Base-by-base conservation (phyloP, 2,113 vertebrate species). In the Phalacrocorax aristotelis region DNA sequence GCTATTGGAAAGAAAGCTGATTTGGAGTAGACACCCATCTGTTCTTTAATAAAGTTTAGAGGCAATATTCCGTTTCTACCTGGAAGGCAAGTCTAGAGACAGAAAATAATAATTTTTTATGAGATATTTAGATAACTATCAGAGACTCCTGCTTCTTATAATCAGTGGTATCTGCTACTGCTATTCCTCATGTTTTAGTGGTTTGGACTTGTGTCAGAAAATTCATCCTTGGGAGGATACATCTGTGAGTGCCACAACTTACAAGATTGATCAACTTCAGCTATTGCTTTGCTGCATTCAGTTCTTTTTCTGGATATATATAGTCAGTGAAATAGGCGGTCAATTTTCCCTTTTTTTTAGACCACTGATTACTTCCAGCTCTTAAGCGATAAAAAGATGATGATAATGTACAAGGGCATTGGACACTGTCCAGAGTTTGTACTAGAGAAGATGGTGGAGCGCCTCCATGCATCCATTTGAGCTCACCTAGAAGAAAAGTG, bases 61-160 rank as follows among this genome's bases (percentile, higher is more conserved):
- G 48, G 74, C 91, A 94, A 88, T 96, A 87, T 95, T 96, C 93
- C 75, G 71, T 92, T 94, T 91, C 90, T 96, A 91, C 95, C 95
- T 96, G 90, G 70, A 94, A 97, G 83, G 89, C 88, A 95, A 96
- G 86, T 68, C 83, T 86, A 81, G 60, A 90, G 78, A 97, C 80
- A 90, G 89, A 95, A 90, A 95, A 96, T 83, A 84, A 94, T 95
- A 11, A 76, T 91, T 94, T 97, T 83, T 83, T 49, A 89, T 93
- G 93, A 91, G 96, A 86, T 91, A 92, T 95, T 97, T 96, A 95
- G 83, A 88, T 94, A 95, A 92, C 82, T 93, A 84, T 84, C 95
- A 93, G 68, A 96, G 58, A 71, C n/a, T 90, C 6, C 64, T 89
- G 84, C 78, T 96, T 83, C 93, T 97, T 92, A 90, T 78, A 95